Percentiles rank a stretch among this genome's conserved stretches.
Conservation (phyloP, 37 sponge, comb jelly and placozoan species). For the Crambe crambe region DNA sequence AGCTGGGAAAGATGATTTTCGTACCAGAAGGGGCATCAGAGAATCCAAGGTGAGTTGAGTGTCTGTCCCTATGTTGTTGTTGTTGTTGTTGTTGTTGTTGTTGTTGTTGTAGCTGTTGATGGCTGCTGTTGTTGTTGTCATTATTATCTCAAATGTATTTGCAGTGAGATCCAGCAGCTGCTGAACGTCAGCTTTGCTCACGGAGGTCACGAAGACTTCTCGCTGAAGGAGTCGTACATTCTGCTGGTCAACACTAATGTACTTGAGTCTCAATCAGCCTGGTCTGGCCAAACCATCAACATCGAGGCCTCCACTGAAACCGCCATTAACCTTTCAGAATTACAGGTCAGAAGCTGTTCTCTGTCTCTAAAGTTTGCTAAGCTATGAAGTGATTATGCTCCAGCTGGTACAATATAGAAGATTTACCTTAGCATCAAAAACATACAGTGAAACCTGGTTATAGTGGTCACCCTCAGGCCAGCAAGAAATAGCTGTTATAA, state of each 20-base stretch:
- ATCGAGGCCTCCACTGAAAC: conserved; percentile 56
- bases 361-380: too few species aligned
- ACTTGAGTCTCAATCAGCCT: conserved; percentile 17
- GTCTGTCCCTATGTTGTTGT: not conserved
- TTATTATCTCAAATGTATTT: not conserved
- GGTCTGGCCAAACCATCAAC: conserved; percentile 43
- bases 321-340: conserved; percentile 54
- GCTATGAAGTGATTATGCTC: too few species aligned
- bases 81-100: not conserved
- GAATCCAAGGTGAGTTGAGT: conserved; percentile 41
- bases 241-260: conserved; percentile 29
- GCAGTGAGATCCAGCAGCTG: conserved; percentile 61
- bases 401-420: too few species aligned
- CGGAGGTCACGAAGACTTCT: not conserved
- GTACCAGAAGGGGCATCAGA: conserved; percentile 48
- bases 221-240: conserved; percentile 40
- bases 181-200: conserved; percentile 52
- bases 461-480: too few species aligned
- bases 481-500: too few species aligned
- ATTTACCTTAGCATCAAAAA: too few species aligned
- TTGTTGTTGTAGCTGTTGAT: not conserved
- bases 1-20: conserved; percentile 61
- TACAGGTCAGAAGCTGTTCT: conserved; percentile 31
- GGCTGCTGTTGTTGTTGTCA: not conserved
- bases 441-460: too few species aligned